Evolutionary conservation across 2,113 vertebrate genomes (phyloP).

Genomic region (Thamnophis sirtalis): DNA sequence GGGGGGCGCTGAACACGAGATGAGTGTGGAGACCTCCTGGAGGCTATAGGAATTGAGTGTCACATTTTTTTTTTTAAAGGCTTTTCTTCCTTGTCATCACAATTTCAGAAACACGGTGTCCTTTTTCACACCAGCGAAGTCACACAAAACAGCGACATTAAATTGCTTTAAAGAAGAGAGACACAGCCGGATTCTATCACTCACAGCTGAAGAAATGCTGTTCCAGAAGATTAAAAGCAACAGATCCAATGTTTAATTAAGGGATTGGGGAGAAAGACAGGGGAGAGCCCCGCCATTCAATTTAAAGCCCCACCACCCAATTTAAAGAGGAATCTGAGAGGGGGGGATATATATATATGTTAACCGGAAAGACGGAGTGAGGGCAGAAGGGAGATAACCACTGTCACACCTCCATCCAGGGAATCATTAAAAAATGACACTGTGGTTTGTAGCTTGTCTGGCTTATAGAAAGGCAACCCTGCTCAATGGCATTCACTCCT

Average conservation of each 20-base stretch:
- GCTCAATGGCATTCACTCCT: constrained; percentile 5
- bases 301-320: background rate
- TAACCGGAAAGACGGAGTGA: constrained; percentile 11
- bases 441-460: constrained; percentile 19
- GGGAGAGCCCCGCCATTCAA: background rate
- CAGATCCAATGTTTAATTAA: constrained; percentile 52
- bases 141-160: constrained; percentile 15
- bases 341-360: constrained; percentile 14
- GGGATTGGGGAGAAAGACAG: constrained; percentile 32
- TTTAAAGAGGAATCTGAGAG: constrained; percentile 31
- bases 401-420: constrained; percentile 32
- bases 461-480: constrained; percentile 15
- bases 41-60: background rate
- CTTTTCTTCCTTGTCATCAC: background rate
- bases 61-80: background rate
- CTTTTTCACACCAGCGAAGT: constrained; percentile 1
- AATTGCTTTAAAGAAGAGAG: constrained; percentile 18
- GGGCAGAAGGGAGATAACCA: background rate
- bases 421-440: constrained; percentile 40
- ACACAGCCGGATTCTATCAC: background rate
- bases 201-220: constrained; percentile 37
- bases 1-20: background rate
- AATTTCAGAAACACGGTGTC: constrained; percentile 9
- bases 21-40: background rate
- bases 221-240: constrained; percentile 15